Base-by-base conservation (phyloP, 1,140 invertebrate genomes). In the Ptiloglossa arizonensis region DNA sequence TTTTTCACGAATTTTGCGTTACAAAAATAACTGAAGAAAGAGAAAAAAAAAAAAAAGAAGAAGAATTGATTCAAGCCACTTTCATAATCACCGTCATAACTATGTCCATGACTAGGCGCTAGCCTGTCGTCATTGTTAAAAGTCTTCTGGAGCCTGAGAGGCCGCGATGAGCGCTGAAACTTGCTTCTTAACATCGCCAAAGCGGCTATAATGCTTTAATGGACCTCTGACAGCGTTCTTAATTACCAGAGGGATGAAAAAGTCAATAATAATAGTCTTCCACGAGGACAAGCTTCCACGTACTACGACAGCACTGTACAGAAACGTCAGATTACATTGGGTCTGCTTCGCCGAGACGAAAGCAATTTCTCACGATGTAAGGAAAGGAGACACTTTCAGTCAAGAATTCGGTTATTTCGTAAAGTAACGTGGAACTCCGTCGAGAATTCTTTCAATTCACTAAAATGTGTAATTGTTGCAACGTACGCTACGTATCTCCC, bases 131-230 rank as follows among this genome's bases (percentile, higher is more conserved):
- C 54, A 46, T 69, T 69, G 73, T 76, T 76, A 29, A 68, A 69
- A 76, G 29, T 59, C 54, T 67, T 48, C 54, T 29, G 27, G 5
- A 48, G 69, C 56, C 27, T 71, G 13, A 48, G 15, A 48, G 41
- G 73, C 54, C 29, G 41, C 52, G 54, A 66, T 44, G 17, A 17
- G 32, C 17, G 5, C 63, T 32, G 63, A 68, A 76, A 69, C 54
- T 76, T 68, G 54, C 32, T 56, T 44, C 52, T 75, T 44, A 57
- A 56, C 54, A 59, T 35, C 64, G 63, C 44, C 44, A 17, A 76
- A 68, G 66, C 66, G 73, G 54, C 41, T 50, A 15, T 76, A 76
- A 76, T 76, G 73, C 73, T 69, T 76, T 76, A 76, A 76, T 76
- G 73, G 73, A 69, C 54, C 64, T 24, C 64, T 69, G 73, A 76